Percentiles rank a stretch among this genome's conserved stretches.
phyloP scores from a whole-genome alignment of 2,113 vertebrate genomes.

The Octodon degus region DNA sequence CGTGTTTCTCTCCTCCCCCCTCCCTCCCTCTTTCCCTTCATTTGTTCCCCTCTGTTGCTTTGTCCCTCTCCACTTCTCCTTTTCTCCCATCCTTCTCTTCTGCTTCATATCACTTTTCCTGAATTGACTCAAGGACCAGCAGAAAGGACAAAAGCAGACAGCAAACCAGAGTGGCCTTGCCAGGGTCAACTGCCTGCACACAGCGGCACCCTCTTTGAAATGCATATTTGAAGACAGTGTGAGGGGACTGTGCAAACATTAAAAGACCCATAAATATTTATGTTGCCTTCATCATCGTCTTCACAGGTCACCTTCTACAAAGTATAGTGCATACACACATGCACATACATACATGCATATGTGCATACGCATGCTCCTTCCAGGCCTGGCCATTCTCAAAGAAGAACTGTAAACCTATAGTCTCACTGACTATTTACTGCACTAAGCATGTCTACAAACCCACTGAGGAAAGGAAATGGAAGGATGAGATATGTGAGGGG shows the following conservation, averaged over 20 bases:
- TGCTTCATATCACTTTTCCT: not conserved
- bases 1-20: not conserved
- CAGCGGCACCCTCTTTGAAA: not conserved
- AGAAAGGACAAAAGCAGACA: not conserved
- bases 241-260: constrained; percentile 12
- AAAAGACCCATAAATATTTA: constrained; percentile 43
- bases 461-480: not conserved
- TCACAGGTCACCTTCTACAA: not conserved
- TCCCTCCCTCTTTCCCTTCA: not conserved
- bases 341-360: fast-evolving
- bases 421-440: not conserved
- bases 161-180: not conserved
- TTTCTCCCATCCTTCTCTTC: constrained; percentile 7
- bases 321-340: not conserved
- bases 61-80: not conserved
- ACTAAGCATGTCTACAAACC: not conserved
- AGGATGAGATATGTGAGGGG: not conserved
- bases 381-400: not conserved
- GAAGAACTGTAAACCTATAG: not conserved
- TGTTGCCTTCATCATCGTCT: not conserved
- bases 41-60: constrained; percentile 34
- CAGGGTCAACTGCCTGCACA: not conserved
- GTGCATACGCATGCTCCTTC: not conserved
- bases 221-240: constrained; percentile 22
- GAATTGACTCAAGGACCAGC: not conserved